phyloP scores from a whole-genome alignment of 2,888 invertebrate genomes.

The Pantelozetes paolii region DNA sequence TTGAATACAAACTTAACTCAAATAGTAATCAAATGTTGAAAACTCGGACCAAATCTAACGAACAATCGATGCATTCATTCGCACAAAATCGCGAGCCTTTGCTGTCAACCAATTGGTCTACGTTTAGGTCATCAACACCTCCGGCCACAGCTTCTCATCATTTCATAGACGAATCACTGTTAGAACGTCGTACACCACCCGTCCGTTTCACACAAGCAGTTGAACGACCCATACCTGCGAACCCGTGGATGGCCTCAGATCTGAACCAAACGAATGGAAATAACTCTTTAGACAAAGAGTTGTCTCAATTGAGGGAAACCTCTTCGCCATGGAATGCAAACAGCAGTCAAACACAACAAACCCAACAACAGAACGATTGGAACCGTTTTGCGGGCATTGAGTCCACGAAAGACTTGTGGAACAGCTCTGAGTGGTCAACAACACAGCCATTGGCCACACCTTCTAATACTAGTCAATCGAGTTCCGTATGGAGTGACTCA shows the following conservation, averaged over 20 bases:
- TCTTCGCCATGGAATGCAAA: constrained; percentile 35
- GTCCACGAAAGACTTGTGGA: constrained; percentile 24
- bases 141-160: constrained; percentile 19
- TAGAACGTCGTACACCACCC: constrained; percentile 7
- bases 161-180: constrained; percentile 13
- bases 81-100: constrained; percentile 30
- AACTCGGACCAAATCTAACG: constrained; percentile 1
- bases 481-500: not conserved
- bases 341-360: not conserved
- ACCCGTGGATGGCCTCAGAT: constrained; percentile 15
- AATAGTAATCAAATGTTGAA: not conserved
- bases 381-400: constrained; percentile 18
- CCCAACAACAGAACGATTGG: constrained; percentile 15
- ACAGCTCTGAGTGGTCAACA: constrained; percentile 14
- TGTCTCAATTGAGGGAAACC: constrained; percentile 28
- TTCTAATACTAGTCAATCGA: constrained; percentile 23
- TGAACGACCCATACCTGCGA: constrained; percentile 21
- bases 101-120: constrained; percentile 11
- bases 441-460: not conserved
- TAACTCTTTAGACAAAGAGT: constrained; percentile 29
- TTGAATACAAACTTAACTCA: not conserved
- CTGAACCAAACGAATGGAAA: not conserved
- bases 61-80: constrained; percentile 2
- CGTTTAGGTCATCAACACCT: constrained; percentile 7
- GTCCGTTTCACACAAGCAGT: constrained; percentile 24